A percentile compares a stretch with the other conserved stretches of the same genome.
Evolutionary conservation across 2,888 invertebrate species (phyloP).

Genomic region (Parochlus steinenii): DNA sequence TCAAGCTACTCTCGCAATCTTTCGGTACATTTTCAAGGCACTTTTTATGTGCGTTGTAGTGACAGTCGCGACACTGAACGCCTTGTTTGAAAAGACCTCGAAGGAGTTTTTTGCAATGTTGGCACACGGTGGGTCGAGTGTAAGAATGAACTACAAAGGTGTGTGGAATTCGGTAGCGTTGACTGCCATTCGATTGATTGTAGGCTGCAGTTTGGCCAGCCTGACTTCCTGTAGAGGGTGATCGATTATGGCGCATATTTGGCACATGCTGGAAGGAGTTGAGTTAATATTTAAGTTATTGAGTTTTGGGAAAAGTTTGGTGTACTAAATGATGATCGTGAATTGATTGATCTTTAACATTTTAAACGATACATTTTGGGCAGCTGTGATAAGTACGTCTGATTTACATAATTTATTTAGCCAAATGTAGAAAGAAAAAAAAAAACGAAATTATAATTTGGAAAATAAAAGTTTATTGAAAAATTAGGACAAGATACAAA

Average conservation of each 20-base stretch:
- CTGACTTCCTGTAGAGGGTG: conserved; percentile 51
- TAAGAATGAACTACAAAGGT: conserved; percentile 95
- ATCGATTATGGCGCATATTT: conserved; percentile 42
- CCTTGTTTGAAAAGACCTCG: conserved; percentile 94
- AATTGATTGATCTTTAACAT: too few species aligned
- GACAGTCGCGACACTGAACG: conserved; percentile 92
- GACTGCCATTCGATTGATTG: conserved; percentile 15
- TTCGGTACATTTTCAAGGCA: conserved; percentile 79
- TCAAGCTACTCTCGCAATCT: conserved; percentile 46
- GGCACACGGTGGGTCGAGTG: conserved; percentile 91
- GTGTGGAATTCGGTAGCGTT: conserved; percentile 65
- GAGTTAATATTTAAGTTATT: not conserved
- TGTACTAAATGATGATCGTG: too few species aligned
- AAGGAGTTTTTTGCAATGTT: conserved; percentile 87
- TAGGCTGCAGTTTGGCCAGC: conserved; percentile 27
- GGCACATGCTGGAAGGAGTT: conserved; percentile 24
- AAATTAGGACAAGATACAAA: not conserved
- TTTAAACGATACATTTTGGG: too few species aligned
- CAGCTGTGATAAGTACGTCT: too few species aligned
- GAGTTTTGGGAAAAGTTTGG: too few species aligned
- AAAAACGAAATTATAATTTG: not conserved
- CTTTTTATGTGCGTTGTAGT: conserved; percentile 91
- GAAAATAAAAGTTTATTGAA: too few species aligned
- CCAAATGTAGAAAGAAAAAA: conserved; percentile 3
- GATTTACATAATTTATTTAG: too few species aligned